Evolutionary conservation across 2,888 invertebrate genomes (phyloP).

Genomic region (Eucera pruinosa): DNA sequence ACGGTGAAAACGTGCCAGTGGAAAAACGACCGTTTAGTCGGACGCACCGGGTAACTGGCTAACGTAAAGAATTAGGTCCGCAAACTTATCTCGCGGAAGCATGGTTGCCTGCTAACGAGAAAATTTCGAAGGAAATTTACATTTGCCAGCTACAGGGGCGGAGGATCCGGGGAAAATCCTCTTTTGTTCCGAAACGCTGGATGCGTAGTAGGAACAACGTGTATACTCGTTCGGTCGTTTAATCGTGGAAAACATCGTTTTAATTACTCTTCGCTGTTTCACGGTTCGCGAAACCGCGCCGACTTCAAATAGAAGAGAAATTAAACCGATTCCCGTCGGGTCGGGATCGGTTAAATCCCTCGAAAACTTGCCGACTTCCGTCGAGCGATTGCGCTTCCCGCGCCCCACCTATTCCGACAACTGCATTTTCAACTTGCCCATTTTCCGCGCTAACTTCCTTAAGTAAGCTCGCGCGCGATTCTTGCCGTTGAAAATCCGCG

Average conservation of each 20-base stretch:
- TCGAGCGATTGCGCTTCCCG: too few relatives aligned
- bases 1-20: conserved; percentile 14
- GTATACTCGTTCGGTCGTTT: conserved; percentile 2
- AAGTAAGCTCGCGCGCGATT: conserved; percentile 19
- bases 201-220: background rate
- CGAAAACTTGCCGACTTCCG: background rate
- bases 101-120: conserved; percentile 25
- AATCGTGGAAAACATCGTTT: conserved; percentile 28
- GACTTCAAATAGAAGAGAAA: background rate
- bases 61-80: conserved; percentile 19
- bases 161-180: background rate
- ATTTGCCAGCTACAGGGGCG: background rate
- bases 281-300: conserved; percentile 1
- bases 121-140: conserved; percentile 34
- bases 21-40: conserved; percentile 55
- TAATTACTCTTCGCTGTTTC: conserved; percentile 14
- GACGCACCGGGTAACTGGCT: conserved; percentile 28
- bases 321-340: too few relatives aligned
- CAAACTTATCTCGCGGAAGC: conserved; percentile 31
- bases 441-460: conserved; percentile 26
- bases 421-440: conserved; percentile 36
- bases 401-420: background rate
- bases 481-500: background rate
- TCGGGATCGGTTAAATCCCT: background rate
- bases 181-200: background rate